A percentile compares a stretch with the other conserved stretches of the same genome.
Evolutionary conservation across 1,140 invertebrate species (phyloP).

Genomic region (Formica exsecta): DNA sequence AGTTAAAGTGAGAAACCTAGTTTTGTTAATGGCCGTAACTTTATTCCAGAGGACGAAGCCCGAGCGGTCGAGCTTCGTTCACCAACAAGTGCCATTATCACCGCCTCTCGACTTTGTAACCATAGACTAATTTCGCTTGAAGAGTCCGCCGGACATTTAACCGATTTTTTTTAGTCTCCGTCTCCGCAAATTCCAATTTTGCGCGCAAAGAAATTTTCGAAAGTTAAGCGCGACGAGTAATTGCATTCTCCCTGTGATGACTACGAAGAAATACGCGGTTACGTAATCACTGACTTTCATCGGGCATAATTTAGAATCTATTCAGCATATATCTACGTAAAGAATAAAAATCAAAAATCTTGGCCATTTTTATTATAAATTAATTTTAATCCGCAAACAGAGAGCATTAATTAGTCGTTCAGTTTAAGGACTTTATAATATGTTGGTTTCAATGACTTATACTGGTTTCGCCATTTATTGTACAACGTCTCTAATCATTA

Average conservation of each 20-base stretch:
- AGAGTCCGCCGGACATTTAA: conserved; percentile 55
- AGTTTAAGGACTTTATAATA: no score
- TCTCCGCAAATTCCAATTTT: conserved; percentile 59
- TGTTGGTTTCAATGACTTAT: no score
- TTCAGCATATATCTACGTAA: background rate
- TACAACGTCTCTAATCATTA: no score
- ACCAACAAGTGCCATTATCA: conserved; percentile 62
- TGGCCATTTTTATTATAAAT: no score
- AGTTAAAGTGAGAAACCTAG: conserved; percentile 62
- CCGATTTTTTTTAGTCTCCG: conserved; percentile 38
- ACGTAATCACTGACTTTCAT: background rate
- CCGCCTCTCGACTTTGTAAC: conserved; percentile 59
- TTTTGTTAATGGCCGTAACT: conserved; percentile 62
- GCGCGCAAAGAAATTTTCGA: conserved; percentile 60
- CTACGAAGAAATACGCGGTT: background rate
- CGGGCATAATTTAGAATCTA: conserved; percentile 9
- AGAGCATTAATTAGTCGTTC: no score
- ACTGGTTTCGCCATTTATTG: no score
- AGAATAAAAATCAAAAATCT: background rate
- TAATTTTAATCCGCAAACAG: no score
- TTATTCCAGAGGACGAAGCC: conserved; percentile 53
- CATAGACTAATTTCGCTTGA: conserved; percentile 61
- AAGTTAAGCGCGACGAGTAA: conserved; percentile 49
- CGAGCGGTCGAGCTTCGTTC: conserved; percentile 35
- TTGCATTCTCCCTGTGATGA: conserved; percentile 23